These are phyloP conservation scores for Drosophila funebris DNA, from an alignment of 1,140 invertebrate genomes.

Conservation along the genomic window DNA sequence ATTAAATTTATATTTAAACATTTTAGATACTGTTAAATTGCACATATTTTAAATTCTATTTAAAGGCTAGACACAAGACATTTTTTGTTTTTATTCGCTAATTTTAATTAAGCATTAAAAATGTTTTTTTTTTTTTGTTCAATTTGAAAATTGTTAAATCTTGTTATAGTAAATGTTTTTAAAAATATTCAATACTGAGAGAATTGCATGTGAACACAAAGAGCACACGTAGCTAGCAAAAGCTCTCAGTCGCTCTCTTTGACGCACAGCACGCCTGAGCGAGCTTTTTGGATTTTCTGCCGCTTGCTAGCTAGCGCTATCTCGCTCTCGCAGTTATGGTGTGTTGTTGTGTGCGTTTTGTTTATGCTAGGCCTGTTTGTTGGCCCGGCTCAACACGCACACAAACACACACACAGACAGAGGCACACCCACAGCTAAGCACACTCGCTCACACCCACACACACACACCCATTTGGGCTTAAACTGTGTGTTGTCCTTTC, in stretches of 20 bases:
- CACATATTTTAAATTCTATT: no score
- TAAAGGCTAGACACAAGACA: no score
- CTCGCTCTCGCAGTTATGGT: neutral
- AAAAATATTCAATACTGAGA: neutral
- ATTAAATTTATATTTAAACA: no score
- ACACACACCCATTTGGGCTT: neutral
- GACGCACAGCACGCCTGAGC: constrained; percentile 13
- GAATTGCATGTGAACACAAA: neutral
- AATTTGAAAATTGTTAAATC: neutral
- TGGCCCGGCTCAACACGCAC: constrained; percentile 35
- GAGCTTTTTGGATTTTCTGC: constrained; percentile 22
- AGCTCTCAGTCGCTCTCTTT: constrained; percentile 22
- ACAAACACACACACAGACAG: constrained; percentile 3
- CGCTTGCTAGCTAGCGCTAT: neutral
- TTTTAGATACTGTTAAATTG: no score
- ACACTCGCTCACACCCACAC: neutral
- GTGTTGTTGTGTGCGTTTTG: constrained; percentile 31
- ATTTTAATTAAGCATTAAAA: no score
- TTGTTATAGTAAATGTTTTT: neutral
- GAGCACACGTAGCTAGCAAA: neutral
- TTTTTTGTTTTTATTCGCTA: no score
- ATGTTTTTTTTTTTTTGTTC: neutral
- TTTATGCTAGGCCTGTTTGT: constrained; percentile 47
- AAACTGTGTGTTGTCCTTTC: constrained; percentile 18
- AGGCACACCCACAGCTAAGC: no score